A percentile compares a stretch with the other conserved stretches of the same genome.
Evolutionary conservation across 2,797 vertebrate species (phyloP).

Genomic region (Rhynchonycteris naso): DNA sequence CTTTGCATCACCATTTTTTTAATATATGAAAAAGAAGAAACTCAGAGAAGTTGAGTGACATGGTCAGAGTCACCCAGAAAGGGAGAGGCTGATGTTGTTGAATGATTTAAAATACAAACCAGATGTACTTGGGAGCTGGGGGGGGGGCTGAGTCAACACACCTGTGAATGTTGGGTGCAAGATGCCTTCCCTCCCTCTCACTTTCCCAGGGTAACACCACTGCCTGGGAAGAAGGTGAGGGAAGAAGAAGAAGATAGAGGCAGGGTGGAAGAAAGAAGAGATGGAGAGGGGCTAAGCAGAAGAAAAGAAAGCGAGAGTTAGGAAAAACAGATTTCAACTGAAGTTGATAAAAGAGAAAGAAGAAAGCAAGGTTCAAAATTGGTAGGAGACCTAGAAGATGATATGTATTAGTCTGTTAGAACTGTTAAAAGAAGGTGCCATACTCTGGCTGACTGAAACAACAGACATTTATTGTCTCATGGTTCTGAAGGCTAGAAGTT

Average conservation of each 20-base stretch:
- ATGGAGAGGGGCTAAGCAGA: not conserved
- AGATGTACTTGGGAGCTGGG: not conserved
- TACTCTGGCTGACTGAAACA: too few relatives aligned
- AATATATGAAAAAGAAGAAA: not conserved
- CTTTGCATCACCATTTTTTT: not conserved
- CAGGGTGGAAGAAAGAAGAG: not conserved
- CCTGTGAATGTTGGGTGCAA: not conserved
- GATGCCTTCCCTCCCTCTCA: not conserved
- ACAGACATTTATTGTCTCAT: too few relatives aligned
- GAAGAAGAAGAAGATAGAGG: not conserved
- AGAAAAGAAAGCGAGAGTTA: not conserved
- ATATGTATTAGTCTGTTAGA: not conserved
- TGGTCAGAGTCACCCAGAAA: not conserved
- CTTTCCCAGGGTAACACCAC: not conserved
- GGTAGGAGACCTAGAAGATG: not conserved
- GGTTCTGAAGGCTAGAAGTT: not conserved
- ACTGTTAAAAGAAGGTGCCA: too few relatives aligned
- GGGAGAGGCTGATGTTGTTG: not conserved
- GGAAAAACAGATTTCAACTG: not conserved
- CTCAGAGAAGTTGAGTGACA: not conserved
- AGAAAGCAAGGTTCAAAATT: not conserved
- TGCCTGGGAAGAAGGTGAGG: not conserved
- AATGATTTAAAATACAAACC: not conserved
- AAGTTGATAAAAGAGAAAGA: not conserved
- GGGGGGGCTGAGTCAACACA: not conserved